Conservation (phyloP, 2,797 vertebrate genomes). For the Ceryle rudis region DNA sequence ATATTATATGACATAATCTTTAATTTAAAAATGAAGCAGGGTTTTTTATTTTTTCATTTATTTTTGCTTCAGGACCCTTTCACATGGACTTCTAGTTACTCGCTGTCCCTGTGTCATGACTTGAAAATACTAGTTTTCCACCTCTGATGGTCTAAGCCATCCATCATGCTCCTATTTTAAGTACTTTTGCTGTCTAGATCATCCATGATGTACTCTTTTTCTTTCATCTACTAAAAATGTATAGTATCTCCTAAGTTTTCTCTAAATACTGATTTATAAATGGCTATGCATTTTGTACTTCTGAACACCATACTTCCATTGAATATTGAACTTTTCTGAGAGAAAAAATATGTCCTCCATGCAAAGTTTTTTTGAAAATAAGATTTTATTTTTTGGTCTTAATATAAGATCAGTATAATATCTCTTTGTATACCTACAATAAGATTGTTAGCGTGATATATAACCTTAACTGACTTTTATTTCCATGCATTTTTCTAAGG, state of each 20-base stretch:
- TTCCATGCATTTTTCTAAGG: background rate
- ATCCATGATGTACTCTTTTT: background rate
- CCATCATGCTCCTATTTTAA: background rate
- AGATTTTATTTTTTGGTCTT: background rate
- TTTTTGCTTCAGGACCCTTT: background rate
- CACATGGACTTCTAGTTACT: background rate
- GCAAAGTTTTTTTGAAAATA: background rate
- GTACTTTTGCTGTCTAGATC: background rate
- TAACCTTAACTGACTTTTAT: background rate
- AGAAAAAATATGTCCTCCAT: background rate
- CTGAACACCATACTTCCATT: background rate
- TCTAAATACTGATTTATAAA: background rate
- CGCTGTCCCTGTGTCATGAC: fast-evolving
- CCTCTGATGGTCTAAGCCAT: background rate
- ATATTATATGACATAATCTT: background rate
- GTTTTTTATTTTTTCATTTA: background rate
- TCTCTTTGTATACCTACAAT: background rate
- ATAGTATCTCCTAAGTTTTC: background rate
- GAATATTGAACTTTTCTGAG: background rate
- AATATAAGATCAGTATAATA: background rate
- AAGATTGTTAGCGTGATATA: background rate
- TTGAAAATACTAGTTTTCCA: background rate
- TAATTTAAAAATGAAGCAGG: background rate
- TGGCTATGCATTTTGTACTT: background rate
- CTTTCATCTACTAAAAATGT: background rate